These are phyloP conservation scores for Choristoneura rosaceana DNA, from an alignment of 2,888 invertebrate species.

Conservation along the genomic window DNA sequence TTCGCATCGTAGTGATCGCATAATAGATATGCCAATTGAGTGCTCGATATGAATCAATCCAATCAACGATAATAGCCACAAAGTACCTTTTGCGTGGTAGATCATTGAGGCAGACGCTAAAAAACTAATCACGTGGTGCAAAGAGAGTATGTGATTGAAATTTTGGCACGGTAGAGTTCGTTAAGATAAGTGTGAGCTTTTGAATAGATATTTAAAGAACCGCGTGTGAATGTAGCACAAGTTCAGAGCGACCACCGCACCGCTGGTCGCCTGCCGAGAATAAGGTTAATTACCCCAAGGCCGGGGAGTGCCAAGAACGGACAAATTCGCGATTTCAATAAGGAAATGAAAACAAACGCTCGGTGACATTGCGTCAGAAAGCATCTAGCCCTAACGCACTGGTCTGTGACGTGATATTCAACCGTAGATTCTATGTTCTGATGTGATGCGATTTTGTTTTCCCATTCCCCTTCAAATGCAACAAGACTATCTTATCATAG, in stretches of 20 bases:
- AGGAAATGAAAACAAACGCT: conserved; percentile 57
- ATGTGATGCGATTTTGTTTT: conserved; percentile 22
- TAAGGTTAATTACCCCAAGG: conserved; percentile 82
- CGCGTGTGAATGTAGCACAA: conserved; percentile 76
- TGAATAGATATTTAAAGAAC: conserved; percentile 75
- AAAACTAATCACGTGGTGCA: conserved; percentile 67
- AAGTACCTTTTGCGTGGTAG: conserved; percentile 11
- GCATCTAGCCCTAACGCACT: conserved; percentile 5
- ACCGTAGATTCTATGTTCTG: neutral
- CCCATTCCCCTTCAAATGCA: conserved; percentile 8
- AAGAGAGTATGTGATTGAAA: conserved; percentile 65
- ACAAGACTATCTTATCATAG: conserved; percentile 28
- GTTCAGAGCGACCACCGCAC: conserved; percentile 72
- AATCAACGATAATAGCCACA: conserved; percentile 24
- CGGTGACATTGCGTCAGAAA: conserved; percentile 55
- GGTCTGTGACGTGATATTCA: conserved; percentile 16
- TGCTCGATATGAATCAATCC: neutral
- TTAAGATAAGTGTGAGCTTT: conserved; percentile 60
- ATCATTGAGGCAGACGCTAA: conserved; percentile 44
- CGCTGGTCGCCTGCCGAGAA: conserved; percentile 66
- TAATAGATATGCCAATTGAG: neutral
- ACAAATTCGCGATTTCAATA: conserved; percentile 46
- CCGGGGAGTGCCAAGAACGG: conserved; percentile 62
- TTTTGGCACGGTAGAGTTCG: conserved; percentile 70
- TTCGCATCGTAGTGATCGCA: neutral